Base-by-base conservation (phyloP, 2,113 vertebrate species). In the Condylura cristata region DNA sequence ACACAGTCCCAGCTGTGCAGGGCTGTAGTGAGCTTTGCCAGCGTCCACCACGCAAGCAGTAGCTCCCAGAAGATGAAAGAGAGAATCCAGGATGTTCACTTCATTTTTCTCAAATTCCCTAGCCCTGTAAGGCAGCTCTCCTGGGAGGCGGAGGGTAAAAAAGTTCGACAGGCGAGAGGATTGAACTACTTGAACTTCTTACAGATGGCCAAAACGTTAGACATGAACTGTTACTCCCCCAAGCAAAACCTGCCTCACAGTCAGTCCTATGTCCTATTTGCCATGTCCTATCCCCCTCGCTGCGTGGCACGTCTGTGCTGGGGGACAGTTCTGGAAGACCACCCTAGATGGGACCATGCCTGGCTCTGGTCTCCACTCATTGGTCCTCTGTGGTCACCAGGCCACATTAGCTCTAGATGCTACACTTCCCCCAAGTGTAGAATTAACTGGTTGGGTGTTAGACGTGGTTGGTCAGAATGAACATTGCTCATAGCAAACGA, bases 381-480 rank as follows among this genome's bases (percentile, higher is more conserved):
- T 18, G 41, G 18, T 61, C 71, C 81, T 14, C 0, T 8, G 10
- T 39, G 56, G 37, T 72, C 41, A 22, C 1, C 18, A 24, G 22
- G 28, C 53, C 37, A 83, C 28, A 18, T 30, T 26, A 39, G 8
- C 61, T 63, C 44, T 63, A 39, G 39, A 32, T 63, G n/a, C 30
- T 41, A 37, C 72, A 28, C 39, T 72, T 9, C 18, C 26, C 61
- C 86, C 66, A 41, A 20, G 0, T 17, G 14, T 26, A 89, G 58
- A 51, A 44, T 44, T 63, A 48, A 94, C 58, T 61, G 13, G 10
- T 0, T 12, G 8, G 56, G 51, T 88, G 34, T 60, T 41, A 63
- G 58, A 58, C 2, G 2, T n/a, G 24, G 56, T 39, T 72, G 61
- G 86, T 81, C 75, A 87, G 82, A 96, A 80, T 90, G 88, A 92